These are phyloP conservation scores for Scaptomyza tumidula DNA, from an alignment of 2,888 invertebrate genomes.

Conservation along the genomic window DNA sequence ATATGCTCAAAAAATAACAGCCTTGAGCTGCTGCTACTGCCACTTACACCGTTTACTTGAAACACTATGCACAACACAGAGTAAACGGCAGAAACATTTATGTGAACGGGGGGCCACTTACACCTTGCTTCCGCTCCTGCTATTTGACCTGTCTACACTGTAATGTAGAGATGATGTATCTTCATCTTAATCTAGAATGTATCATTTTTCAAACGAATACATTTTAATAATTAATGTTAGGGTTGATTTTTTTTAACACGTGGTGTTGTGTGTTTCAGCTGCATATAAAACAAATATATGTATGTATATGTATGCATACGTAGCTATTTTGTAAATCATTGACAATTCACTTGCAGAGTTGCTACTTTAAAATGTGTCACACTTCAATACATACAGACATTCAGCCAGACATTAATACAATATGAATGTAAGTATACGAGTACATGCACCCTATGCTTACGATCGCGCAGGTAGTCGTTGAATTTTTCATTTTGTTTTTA, in stretches of 20 bases:
- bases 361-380: constrained; percentile 37
- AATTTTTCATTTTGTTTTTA: constrained; percentile 28
- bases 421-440: background rate
- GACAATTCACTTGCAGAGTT: constrained; percentile 40
- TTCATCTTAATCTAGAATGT: constrained; percentile 36
- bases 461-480: constrained; percentile 43
- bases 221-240: constrained; percentile 56
- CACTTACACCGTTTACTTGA: constrained; percentile 46
- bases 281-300: constrained; percentile 5
- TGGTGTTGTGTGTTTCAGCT: constrained; percentile 60
- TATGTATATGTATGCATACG: background rate
- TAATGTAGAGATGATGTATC: constrained; percentile 9
- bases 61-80: constrained; percentile 34
- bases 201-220: constrained; percentile 19
- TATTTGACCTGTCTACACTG: constrained; percentile 3
- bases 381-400: background rate
- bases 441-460: background rate
- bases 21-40: constrained; percentile 47
- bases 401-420: constrained; percentile 7
- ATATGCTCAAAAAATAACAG: constrained; percentile 40
- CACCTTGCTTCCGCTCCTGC: background rate
- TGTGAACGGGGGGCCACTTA: background rate
- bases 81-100: constrained; percentile 18
- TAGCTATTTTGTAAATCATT: constrained; percentile 44
- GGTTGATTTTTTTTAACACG: constrained; percentile 78